Evolutionary conservation across 1,140 invertebrate genomes (phyloP).

Genomic region (Lucilia sericata): DNA sequence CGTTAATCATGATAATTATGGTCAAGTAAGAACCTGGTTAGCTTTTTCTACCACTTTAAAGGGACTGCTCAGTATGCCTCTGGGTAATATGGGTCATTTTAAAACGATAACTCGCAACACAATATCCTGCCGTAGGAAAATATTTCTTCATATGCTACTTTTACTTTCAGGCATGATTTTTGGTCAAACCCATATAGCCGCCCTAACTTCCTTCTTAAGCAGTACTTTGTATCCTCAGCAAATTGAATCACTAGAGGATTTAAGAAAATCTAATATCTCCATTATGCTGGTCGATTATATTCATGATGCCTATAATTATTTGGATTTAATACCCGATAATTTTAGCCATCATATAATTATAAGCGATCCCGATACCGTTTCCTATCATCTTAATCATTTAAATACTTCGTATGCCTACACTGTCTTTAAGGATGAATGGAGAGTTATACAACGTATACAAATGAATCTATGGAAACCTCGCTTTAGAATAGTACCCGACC

Average conservation of each 20-base stretch:
- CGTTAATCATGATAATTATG: background rate
- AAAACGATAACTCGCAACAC: background rate
- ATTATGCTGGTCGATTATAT: background rate
- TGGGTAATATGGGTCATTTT: background rate
- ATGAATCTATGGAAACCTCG: background rate
- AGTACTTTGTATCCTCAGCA: background rate
- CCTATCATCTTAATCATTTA: constrained; percentile 51
- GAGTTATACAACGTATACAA: constrained; percentile 1
- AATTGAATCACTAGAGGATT: constrained; percentile 14
- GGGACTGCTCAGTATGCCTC: background rate
- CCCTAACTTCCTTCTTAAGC: background rate
- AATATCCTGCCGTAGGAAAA: background rate
- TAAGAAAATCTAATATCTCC: background rate
- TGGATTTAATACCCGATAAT: constrained; percentile 1
- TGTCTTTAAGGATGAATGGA: constrained; percentile 58
- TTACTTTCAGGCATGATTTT: constrained; percentile 2
- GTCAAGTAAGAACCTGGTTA: background rate
- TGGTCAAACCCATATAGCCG: background rate
- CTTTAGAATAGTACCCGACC: constrained; percentile 45
- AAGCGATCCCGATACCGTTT: background rate
- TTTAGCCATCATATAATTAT: background rate
- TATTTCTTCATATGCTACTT: background rate
- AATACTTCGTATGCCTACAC: constrained; percentile 61
- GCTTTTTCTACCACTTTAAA: background rate
- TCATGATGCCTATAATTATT: background rate